These are phyloP conservation scores for Lordiphosa mommai DNA, from an alignment of 1,140 invertebrate species.

Conservation along the genomic window DNA sequence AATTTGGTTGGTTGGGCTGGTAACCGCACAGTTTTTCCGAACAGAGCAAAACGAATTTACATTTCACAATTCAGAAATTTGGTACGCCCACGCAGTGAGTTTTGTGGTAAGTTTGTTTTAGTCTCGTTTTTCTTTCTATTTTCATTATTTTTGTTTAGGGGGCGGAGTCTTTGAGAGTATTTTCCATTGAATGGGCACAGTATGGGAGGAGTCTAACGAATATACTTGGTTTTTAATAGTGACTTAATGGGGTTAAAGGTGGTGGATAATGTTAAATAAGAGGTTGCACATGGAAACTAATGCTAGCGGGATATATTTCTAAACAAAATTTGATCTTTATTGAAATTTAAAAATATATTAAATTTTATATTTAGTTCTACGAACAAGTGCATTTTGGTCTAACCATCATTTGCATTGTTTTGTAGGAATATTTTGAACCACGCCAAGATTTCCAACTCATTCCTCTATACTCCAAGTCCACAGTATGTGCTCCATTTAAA, in stretches of 20 bases:
- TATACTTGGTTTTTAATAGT: too few species aligned
- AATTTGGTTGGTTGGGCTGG: constrained; percentile 38
- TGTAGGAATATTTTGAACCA: background rate
- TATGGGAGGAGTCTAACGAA: constrained; percentile 39
- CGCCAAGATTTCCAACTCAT: background rate
- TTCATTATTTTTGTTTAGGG: constrained; percentile 7
- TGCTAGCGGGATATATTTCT: too few species aligned
- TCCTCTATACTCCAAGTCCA: background rate
- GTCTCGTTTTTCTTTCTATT: constrained; percentile 13
- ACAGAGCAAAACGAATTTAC: constrained; percentile 59
- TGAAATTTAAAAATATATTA: too few species aligned
- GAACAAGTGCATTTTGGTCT: too few species aligned
- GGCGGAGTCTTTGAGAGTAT: constrained; percentile 40
- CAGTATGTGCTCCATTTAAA: background rate
- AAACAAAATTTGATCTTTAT: too few species aligned
- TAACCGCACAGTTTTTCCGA: constrained; percentile 62
- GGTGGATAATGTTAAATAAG: too few species aligned
- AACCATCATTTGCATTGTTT: too few species aligned
- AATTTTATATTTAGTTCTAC: too few species aligned
- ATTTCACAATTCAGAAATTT: constrained; percentile 36
- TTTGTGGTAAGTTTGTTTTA: constrained; percentile 50
- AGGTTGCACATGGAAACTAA: too few species aligned
- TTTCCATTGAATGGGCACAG: constrained; percentile 11
- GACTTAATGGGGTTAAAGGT: too few species aligned
- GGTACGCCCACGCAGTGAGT: constrained; percentile 49